Base-by-base conservation (phyloP, 2,797 vertebrate species). In the Macropodus opercularis region DNA sequence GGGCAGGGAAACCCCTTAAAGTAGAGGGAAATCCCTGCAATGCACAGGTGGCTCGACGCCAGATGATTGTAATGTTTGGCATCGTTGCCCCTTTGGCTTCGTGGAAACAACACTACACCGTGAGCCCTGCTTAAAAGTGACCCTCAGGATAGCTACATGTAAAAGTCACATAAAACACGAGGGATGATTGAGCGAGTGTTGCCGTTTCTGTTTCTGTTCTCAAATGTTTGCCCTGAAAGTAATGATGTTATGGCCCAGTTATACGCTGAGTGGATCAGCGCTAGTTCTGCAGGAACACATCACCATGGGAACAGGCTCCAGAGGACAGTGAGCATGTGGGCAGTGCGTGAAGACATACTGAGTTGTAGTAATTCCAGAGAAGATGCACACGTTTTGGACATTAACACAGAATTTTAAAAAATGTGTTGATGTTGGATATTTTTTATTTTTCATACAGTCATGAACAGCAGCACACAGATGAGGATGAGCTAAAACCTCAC, bases 301-400 rank as follows among this genome's bases (percentile, higher is more conserved):
- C 78, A 60, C 80, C 80, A 87, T 87, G 79, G 81, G 64, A 85
- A 89, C 83, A 44, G 69, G 15, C 57, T 82, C 3, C 3, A 56
- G 64, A 84, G 68, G 74, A 75, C 36, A 57, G 52, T 6, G 19
- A 51, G 66, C 32, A 49, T 70, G 51, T 63, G 32, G 83, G 50
- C 38, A 31, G 35, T 19, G 70, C 68, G 55, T 36, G 44, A 63
- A 58, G 59, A 55, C 18, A 64, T 29, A 6, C n/a, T 56, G n/a
- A 9, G n/a, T 14, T 53, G 42, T 46, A 31, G 19, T 31, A 44
- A 47, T 18, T 54, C 31, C 18, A 8, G 9, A 44, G n/a, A 39
- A 13, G 50, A 59, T 54, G 43, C 14, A 34, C 5, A 36, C 8
- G 17, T 55, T 71, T 36, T 18, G 24, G 6, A 59, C 41, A 19